Percentiles rank a stretch among this genome's conserved stretches.
phyloP scores from a whole-genome alignment of 1,140 invertebrate genomes.

The Phortica variegata region DNA sequence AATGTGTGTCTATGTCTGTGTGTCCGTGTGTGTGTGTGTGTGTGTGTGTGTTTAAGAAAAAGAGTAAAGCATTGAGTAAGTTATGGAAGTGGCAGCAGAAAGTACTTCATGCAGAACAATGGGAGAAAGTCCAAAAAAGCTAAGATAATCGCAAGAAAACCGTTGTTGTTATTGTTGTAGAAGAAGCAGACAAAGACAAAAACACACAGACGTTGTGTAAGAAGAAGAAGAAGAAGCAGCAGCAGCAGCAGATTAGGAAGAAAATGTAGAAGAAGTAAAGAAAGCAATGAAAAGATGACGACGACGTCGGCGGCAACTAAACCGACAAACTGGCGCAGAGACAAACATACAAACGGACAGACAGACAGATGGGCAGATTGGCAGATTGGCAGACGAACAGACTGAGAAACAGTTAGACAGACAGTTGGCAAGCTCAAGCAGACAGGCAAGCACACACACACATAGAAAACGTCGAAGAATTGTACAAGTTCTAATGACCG shows the following conservation, averaged over 20 bases:
- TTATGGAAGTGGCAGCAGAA: too few relatives aligned
- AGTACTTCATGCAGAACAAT: constrained; percentile 51
- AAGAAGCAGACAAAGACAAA: too few relatives aligned
- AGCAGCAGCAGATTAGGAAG: constrained; percentile 19
- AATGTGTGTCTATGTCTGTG: constrained; percentile 31
- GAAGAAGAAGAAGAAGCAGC: constrained; percentile 34
- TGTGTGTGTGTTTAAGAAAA: constrained; percentile 30
- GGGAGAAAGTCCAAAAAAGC: constrained; percentile 27
- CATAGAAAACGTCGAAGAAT: constrained; percentile 26
- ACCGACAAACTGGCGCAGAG: constrained; percentile 12
- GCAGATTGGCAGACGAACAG: too few relatives aligned
- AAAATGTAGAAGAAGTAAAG: too few relatives aligned
- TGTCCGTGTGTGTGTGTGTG: constrained; percentile 18
- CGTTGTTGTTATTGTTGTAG: too few relatives aligned
- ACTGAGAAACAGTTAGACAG: too few relatives aligned
- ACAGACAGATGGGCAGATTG: too few relatives aligned
- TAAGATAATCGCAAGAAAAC: constrained; percentile 7
- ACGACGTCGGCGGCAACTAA: not conserved
- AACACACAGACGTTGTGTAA: too few relatives aligned
- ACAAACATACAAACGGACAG: constrained; percentile 14
- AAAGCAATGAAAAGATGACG: too few relatives aligned
- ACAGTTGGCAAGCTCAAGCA: too few relatives aligned
- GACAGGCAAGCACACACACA: not conserved
- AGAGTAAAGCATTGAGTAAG: too few relatives aligned
- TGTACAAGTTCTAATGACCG: constrained; percentile 52